These are phyloP conservation scores for Melipona quadrifasciata DNA, from an alignment of 1,140 invertebrate genomes.

Conservation along the genomic window DNA sequence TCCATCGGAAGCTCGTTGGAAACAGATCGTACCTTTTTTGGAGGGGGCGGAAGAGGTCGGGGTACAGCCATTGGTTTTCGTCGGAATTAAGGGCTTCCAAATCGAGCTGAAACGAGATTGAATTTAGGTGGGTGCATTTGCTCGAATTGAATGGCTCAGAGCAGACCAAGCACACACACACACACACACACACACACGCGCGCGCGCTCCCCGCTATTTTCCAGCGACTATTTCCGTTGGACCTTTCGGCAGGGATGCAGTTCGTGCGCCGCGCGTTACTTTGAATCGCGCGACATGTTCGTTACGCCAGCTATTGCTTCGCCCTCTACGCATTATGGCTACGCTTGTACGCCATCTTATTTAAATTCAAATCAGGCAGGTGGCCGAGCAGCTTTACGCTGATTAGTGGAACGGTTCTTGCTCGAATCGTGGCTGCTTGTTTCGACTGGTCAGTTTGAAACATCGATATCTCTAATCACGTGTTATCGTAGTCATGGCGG, in stretches of 20 bases:
- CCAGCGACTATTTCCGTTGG: background rate
- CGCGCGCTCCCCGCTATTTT: background rate
- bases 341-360: slow-evolving; percentile 24
- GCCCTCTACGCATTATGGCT: background rate
- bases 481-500: background rate
- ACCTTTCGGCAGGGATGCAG: slow-evolving; percentile 12
- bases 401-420: slow-evolving; percentile 25
- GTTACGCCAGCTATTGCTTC: slow-evolving; percentile 22
- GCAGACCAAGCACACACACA: too few species aligned
- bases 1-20: background rate
- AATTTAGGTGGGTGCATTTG: slow-evolving; percentile 18
- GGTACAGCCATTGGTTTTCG: background rate
- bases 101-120: background rate
- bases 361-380: slow-evolving; percentile 48
- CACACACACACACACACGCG: background rate
- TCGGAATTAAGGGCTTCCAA: slow-evolving; percentile 11
- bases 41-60: too few species aligned
- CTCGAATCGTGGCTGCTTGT: background rate
- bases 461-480: background rate
- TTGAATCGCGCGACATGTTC: slow-evolving; percentile 25
- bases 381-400: slow-evolving; percentile 24
- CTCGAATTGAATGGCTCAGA: background rate
- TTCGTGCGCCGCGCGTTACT: slow-evolving; percentile 23
- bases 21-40: background rate
- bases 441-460: background rate